A percentile compares a stretch with the other conserved stretches of the same genome.
phyloP scores from a whole-genome alignment of 2,113 vertebrate genomes.

The Gasterosteus aculeatus region DNA sequence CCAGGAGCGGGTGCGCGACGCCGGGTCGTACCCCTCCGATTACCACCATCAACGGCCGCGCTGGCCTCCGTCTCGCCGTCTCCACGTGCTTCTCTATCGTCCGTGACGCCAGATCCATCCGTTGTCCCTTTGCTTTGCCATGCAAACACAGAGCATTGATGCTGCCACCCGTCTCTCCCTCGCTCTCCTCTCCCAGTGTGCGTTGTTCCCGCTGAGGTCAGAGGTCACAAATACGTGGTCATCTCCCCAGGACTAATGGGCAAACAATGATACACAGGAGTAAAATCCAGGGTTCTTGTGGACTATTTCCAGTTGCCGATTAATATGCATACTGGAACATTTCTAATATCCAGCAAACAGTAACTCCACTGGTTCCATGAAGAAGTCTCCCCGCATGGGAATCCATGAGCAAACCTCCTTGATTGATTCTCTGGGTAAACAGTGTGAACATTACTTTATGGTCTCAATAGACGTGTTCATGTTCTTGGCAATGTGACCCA shows the following conservation, averaged over 20 bases:
- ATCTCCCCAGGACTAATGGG: neutral
- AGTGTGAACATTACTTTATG: too few relatives aligned
- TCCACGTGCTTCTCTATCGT: conserved; percentile 25
- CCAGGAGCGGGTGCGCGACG: conserved; percentile 10
- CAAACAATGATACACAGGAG: neutral
- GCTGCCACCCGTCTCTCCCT: neutral
- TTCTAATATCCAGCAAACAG: neutral
- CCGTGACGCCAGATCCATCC: neutral
- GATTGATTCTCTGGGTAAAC: too few relatives aligned
- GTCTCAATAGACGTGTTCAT: too few relatives aligned
- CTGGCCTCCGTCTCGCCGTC: conserved; percentile 24
- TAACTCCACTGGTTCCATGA: too few relatives aligned
- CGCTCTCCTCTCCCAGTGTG: neutral
- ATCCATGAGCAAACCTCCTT: too few relatives aligned
- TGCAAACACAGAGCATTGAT: neutral
- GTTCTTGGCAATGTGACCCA: neutral
- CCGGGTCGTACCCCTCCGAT: conserved; percentile 62
- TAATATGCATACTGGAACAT: neutral
- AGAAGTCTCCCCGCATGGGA: too few relatives aligned
- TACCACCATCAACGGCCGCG: conserved; percentile 70
- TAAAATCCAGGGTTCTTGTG: neutral
- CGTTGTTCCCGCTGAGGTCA: neutral
- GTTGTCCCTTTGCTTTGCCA: neutral
- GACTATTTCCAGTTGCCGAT: neutral
- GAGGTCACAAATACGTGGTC: neutral